phyloP scores from a whole-genome alignment of 2,113 vertebrate genomes.

The Daboia siamensis region DNA sequence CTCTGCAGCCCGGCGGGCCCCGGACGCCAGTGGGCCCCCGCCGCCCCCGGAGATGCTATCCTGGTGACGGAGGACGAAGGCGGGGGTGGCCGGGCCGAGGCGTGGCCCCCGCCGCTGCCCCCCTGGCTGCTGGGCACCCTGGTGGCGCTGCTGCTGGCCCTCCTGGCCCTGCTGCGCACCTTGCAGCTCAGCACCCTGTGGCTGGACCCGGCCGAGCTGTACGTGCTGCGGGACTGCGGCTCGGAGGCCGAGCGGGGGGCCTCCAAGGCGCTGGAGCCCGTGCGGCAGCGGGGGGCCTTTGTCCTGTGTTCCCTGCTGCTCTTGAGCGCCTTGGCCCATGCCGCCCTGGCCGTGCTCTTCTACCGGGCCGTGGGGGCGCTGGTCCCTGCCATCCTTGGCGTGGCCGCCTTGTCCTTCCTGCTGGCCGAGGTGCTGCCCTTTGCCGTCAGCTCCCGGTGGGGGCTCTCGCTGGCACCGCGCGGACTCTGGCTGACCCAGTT shows the following conservation, averaged over 20 bases:
- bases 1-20: slow-evolving; percentile 64
- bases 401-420: slow-evolving; percentile 77
- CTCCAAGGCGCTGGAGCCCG: slow-evolving; percentile 79
- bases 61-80: slow-evolving; percentile 47
- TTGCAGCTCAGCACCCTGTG: slow-evolving; percentile 80
- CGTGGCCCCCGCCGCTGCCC: slow-evolving; percentile 45
- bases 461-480: slow-evolving; percentile 78
- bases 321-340: slow-evolving; percentile 76
- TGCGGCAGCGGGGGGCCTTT: slow-evolving; percentile 79
- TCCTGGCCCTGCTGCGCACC: slow-evolving; percentile 73
- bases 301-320: slow-evolving; percentile 81
- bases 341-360: slow-evolving; percentile 77
- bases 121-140: slow-evolving; percentile 75
- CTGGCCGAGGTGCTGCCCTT: slow-evolving; percentile 82
- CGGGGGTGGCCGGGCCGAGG: background rate
- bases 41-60: slow-evolving; percentile 61
- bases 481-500: slow-evolving; percentile 82
- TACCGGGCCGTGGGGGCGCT: slow-evolving; percentile 72
- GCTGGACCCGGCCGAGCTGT: slow-evolving; percentile 82
- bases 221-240: slow-evolving; percentile 83
- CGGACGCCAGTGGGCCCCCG: slow-evolving; percentile 58
- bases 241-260: slow-evolving; percentile 80
- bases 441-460: slow-evolving; percentile 79
- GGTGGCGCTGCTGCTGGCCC: slow-evolving; percentile 67
- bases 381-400: slow-evolving; percentile 72